phyloP scores from a whole-genome alignment of 2,888 invertebrate species.

The Piscicola geometra region DNA sequence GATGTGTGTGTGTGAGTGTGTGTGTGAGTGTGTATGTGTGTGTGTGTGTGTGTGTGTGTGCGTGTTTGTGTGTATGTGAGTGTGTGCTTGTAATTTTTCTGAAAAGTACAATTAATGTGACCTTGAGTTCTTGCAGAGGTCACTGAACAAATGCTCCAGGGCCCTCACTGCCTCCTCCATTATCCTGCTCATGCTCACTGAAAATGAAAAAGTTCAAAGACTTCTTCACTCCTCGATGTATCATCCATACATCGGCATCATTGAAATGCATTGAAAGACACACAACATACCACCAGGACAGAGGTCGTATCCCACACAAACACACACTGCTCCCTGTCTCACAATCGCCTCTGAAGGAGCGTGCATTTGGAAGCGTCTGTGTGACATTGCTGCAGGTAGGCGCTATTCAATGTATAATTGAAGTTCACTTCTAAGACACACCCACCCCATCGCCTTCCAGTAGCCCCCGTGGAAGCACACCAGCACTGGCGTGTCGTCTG shows the following conservation, averaged over 20 bases:
- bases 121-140: background rate
- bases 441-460: background rate
- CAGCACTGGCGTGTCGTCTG: background rate
- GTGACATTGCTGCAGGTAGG: no score
- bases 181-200: background rate
- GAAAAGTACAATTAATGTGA: background rate
- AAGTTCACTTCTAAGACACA: no score
- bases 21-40: background rate
- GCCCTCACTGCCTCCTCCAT: conserved; percentile 1
- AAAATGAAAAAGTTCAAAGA: no score
- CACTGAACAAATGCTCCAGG: background rate
- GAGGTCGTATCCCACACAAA: conserved; percentile 2
- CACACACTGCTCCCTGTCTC: background rate
- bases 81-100: no score
- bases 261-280: no score
- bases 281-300: background rate
- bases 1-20: no score
- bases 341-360: background rate
- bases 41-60: no score
- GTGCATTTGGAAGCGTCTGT: background rate
- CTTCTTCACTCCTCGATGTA: no score
- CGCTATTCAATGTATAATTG: no score
- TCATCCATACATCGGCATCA: no score
- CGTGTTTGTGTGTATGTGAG: no score
- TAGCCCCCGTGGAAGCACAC: conserved; percentile 3